phyloP scores from a whole-genome alignment of 2,113 vertebrate genomes.

The Perca fluviatilis region DNA sequence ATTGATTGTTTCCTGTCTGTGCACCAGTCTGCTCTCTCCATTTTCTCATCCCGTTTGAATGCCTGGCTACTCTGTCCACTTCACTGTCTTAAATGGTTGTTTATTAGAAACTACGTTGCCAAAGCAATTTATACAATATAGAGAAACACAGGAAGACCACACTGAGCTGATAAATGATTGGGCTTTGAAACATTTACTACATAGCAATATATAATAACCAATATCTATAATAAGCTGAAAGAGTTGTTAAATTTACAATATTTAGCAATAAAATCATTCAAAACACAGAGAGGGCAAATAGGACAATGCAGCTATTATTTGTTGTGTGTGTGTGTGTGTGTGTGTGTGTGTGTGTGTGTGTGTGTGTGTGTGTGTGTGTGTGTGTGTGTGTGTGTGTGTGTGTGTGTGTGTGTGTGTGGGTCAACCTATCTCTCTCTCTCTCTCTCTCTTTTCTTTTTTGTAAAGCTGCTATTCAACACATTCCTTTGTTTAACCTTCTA shows the following conservation, averaged over 20 bases:
- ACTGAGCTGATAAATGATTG: constrained; percentile 17
- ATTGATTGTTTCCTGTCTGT: constrained; percentile 79
- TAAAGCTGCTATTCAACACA: constrained; percentile 56
- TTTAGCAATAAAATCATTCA: constrained; percentile 46
- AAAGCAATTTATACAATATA: constrained; percentile 32
- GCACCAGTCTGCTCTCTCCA: constrained; percentile 31
- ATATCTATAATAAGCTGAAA: constrained; percentile 30
- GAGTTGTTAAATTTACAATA: constrained; percentile 31
- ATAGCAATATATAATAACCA: constrained; percentile 1
- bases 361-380: constrained; percentile 39
- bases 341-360: constrained; percentile 14
- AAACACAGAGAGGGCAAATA: constrained; percentile 44
- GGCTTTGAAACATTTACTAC: constrained; percentile 53
- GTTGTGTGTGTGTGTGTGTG: background rate
- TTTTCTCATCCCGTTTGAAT: constrained; percentile 32
- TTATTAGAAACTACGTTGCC: constrained; percentile 12
- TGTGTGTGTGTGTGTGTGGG: constrained; percentile 30
- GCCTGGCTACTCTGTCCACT: constrained; percentile 5
- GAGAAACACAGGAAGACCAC: background rate
- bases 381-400: background rate
- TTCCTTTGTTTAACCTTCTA: constrained; percentile 79
- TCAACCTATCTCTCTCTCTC: constrained; percentile 31
- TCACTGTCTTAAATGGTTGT: constrained; percentile 16
- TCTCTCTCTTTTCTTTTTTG: constrained; percentile 16
- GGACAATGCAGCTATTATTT: constrained; percentile 29